Percentiles rank a stretch among this genome's conserved stretches.
These are phyloP conservation scores for Alcedo quadribrachys DNA, from an alignment of 2,797 vertebrate species.

Conservation along the genomic window DNA sequence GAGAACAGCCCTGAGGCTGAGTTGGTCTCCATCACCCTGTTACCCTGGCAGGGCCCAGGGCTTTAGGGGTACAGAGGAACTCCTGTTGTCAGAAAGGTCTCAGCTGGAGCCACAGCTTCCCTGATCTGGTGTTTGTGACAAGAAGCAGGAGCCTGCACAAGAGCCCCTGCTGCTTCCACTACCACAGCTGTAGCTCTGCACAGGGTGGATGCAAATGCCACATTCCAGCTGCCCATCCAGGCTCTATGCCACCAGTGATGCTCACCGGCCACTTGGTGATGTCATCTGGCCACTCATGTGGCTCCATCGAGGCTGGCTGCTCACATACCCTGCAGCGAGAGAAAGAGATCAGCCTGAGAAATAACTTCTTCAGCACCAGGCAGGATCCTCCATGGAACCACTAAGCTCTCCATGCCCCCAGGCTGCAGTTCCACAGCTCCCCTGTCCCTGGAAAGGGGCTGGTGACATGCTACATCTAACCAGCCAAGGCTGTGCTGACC, in stretches of 20 bases:
- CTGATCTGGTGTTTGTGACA: not conserved
- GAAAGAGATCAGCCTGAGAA: not conserved
- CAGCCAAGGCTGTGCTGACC: not conserved
- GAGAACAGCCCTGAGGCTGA: not conserved
- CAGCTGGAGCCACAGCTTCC: not conserved
- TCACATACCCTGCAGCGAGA: constrained; percentile 87
- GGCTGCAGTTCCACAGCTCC: not conserved
- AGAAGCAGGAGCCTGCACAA: not conserved
- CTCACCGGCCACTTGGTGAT: constrained; percentile 98
- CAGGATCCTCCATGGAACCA: not conserved
- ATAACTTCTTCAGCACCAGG: not conserved
- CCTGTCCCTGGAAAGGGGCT: not conserved
- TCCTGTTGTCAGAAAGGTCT: not conserved
- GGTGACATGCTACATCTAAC: not conserved
- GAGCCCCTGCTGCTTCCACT: not conserved
- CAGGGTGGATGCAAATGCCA: not conserved
- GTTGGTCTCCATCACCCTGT: not conserved
- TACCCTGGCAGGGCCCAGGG: not conserved
- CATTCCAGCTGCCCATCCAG: not conserved
- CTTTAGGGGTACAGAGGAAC: not conserved
- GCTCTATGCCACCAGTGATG: not conserved
- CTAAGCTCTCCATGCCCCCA: not conserved
- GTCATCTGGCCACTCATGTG: constrained; percentile 97
- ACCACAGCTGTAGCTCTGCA: not conserved
- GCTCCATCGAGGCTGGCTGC: constrained; percentile 93